Percentiles rank a stretch among this genome's conserved stretches.
These are phyloP conservation scores for Eriosoma lanigerum DNA, from an alignment of 1,140 invertebrate genomes.

Conservation along the genomic window DNA sequence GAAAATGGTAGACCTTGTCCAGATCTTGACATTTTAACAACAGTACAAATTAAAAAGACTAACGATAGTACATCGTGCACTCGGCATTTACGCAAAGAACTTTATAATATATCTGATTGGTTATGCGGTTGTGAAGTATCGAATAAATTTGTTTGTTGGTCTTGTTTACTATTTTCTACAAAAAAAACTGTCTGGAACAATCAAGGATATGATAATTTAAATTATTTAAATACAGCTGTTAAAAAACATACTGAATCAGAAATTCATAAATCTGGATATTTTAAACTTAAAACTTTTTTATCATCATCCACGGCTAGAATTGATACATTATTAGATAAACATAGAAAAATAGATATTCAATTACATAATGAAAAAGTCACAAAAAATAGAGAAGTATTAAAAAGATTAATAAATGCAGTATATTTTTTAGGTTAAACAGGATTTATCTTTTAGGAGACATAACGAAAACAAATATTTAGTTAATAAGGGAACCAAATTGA, in stretches of 20 bases:
- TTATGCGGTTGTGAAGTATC: slow-evolving; percentile 1
- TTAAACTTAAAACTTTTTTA: slow-evolving; percentile 19
- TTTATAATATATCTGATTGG: slow-evolving; percentile 17
- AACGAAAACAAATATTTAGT: neutral
- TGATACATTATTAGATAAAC: slow-evolving; percentile 10
- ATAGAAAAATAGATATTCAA: slow-evolving; percentile 1
- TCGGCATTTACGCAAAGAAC: neutral
- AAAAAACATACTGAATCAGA: slow-evolving; percentile 22
- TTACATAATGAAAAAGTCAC: neutral
- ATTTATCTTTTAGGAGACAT: slow-evolving; percentile 14
- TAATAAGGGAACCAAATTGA: slow-evolving; percentile 14
- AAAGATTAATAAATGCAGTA: slow-evolving; percentile 16
- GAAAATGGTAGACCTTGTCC: neutral
- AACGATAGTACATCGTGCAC: neutral
- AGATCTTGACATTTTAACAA: slow-evolving; percentile 1
- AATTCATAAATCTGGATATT: neutral
- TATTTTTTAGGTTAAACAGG: no score
- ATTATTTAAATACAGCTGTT: slow-evolving; percentile 29
- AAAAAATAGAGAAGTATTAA: slow-evolving; percentile 23
- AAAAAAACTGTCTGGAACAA: slow-evolving; percentile 12
- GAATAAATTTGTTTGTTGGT: slow-evolving; percentile 16
- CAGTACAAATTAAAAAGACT: slow-evolving; percentile 1
- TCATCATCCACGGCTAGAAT: slow-evolving; percentile 3
- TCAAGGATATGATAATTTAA: slow-evolving; percentile 16
- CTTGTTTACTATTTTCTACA: slow-evolving; percentile 11